Evolutionary conservation across 2,888 invertebrate species (phyloP).

Genomic region (Athetis lepigone): DNA sequence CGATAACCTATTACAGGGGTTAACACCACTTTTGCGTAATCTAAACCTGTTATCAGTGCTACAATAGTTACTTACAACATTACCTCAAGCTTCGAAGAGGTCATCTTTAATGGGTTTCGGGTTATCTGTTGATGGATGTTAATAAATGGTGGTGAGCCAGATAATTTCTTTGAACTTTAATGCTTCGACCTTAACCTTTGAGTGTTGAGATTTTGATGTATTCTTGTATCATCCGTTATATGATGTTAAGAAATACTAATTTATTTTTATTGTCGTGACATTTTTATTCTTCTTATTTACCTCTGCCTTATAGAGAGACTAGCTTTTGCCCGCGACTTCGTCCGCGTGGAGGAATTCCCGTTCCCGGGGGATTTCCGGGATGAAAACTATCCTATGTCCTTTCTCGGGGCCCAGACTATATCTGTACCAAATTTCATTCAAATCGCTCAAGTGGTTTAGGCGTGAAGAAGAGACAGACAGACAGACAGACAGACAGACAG

Average conservation of each 20-base stretch:
- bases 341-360: no score
- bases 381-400: no score
- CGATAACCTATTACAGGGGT: not conserved
- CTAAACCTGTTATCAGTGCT: slow-evolving; percentile 8
- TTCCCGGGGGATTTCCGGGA: no score
- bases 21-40: slow-evolving; percentile 8
- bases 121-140: slow-evolving; percentile 12
- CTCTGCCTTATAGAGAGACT: no score
- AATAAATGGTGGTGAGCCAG: not conserved
- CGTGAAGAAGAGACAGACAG: no score
- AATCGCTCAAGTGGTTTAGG: no score
- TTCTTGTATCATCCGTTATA: no score
- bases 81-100: not conserved
- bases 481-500: no score
- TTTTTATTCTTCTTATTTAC: not conserved
- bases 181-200: not conserved
- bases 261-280: not conserved
- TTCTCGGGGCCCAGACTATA: no score
- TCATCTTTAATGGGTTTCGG: slow-evolving; percentile 2
- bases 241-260: no score
- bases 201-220: not conserved
- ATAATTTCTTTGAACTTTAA: slow-evolving; percentile 10
- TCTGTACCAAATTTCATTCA: no score
- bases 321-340: no score
- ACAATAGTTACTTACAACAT: not conserved